Conservation (phyloP, 1,140 invertebrate genomes). For the Goniozus legneri region DNA sequence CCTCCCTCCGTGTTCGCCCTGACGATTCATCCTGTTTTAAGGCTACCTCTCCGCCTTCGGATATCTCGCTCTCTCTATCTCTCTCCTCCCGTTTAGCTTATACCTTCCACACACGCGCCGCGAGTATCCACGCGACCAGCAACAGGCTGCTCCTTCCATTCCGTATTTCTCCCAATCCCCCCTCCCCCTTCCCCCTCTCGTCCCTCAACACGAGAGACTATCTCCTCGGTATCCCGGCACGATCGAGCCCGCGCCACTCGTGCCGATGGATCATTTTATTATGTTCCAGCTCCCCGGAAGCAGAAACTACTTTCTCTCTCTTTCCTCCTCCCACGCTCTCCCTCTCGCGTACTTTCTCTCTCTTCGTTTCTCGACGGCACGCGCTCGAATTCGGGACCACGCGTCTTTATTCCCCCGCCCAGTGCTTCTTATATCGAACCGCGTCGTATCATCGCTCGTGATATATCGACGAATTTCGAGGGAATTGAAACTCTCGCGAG, state of each 20-base stretch:
- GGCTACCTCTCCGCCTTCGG: conserved; percentile 5
- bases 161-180: conserved; percentile 6
- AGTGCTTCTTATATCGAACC: no score
- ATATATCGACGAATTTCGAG: no score
- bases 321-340: neutral
- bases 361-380: neutral
- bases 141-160: conserved; percentile 43
- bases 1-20: conserved; percentile 19
- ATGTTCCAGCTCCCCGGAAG: conserved; percentile 22
- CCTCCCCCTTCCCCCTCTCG: neutral
- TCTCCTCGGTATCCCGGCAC: conserved; percentile 3
- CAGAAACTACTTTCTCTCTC: conserved; percentile 11
- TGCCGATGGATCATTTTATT: conserved; percentile 35
- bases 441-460: no score
- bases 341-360: neutral
- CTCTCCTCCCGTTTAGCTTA: neutral
- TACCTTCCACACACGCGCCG: conserved; percentile 11
- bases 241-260: conserved; percentile 12
- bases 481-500: no score
- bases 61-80: neutral
- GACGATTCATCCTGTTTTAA: conserved; percentile 25
- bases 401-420: no score
- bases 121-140: conserved; percentile 38
- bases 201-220: neutral
- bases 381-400: neutral